These are phyloP conservation scores for Epiblema foenella DNA, from an alignment of 2,888 invertebrate genomes.

Conservation along the genomic window DNA sequence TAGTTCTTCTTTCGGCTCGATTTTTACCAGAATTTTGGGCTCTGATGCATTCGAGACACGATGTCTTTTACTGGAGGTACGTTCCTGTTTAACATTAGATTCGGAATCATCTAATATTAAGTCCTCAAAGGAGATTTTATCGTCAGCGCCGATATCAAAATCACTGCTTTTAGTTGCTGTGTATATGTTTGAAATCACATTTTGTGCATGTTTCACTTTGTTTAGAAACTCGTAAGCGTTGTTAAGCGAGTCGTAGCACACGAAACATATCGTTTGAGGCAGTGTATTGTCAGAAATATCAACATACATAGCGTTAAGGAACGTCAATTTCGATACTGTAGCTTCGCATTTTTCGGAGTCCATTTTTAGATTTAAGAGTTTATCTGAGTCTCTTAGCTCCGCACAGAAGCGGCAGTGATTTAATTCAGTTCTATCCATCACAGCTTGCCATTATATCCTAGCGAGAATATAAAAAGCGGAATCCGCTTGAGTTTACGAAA, in stretches of 20 bases:
- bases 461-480: slow-evolving; percentile 14
- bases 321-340: slow-evolving; percentile 61
- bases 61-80: slow-evolving; percentile 15
- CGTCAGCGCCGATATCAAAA: slow-evolving; percentile 62
- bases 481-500: slow-evolving; percentile 31
- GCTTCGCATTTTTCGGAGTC: slow-evolving; percentile 62
- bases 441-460: slow-evolving; percentile 55
- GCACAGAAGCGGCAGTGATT: slow-evolving; percentile 73
- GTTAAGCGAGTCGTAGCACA: slow-evolving; percentile 70
- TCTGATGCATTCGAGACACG: slow-evolving; percentile 31
- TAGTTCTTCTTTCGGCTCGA: slow-evolving; percentile 68
- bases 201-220: slow-evolving; percentile 65
- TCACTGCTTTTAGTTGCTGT: slow-evolving; percentile 53
- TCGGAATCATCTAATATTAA: slow-evolving; percentile 52
- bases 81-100: slow-evolving; percentile 53
- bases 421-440: slow-evolving; percentile 40
- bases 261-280: slow-evolving; percentile 72
- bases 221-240: slow-evolving; percentile 70
- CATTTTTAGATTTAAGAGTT: slow-evolving; percentile 62
- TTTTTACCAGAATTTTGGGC: slow-evolving; percentile 57
- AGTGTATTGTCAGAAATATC: slow-evolving; percentile 63
- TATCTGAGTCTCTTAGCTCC: slow-evolving; percentile 58
- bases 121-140: slow-evolving; percentile 63
- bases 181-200: slow-evolving; percentile 59
- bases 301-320: slow-evolving; percentile 73